Evolutionary conservation across 2,888 invertebrate species (phyloP), one percentile per base, ranked within the genome.

Genomic region (Oasisia sp.): DNA sequence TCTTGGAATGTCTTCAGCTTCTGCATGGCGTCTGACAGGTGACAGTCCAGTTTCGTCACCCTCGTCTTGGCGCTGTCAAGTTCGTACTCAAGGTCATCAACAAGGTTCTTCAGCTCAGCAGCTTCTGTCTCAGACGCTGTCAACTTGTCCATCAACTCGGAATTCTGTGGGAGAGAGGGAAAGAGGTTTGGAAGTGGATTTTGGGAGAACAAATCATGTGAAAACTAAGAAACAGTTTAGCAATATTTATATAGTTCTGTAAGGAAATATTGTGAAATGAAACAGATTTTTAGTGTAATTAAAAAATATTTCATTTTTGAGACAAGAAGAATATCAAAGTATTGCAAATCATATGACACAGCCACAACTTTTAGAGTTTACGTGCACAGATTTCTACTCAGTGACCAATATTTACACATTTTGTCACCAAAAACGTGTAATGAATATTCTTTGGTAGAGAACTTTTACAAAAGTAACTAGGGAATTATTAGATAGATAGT

Each of bases 71-170:
- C 95, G 89, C 96, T 96, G 91, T 96, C 96, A 92, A 95, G 94
- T 92, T 96, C 95, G 93, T 96, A 99, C 96, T 99, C 99, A 92
- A 99, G 97, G 96, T 99, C 99, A 95, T 99, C 99, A 91, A 99
- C 98, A 97, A 99, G 98, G 96, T 99, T 99, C 96, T 98, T 98
- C 92, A 99, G 97, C 96, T 99, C 99, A 0, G 99, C 99, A 93
- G 98, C 98, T 97, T 99, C 98, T 0, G 99, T 99, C 96, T 99
- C 99, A 94, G 98, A 97, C 27, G 98, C 98, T 92, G 98, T 95
- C 92, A 96, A 93, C 92, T 96, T 95, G 94, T 96, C 98, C 96
- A 98, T 98, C 56, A 98, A 96, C 95, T 98, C 98, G 45, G 98
- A 98, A 96, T 98, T 98, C 96, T 97, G 27, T 0, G 74, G 74